Percentiles rank a stretch among this genome's conserved stretches.
Evolutionary conservation across 2,113 vertebrate species (phyloP).

Genomic region (Tachysurus fulvidraco): DNA sequence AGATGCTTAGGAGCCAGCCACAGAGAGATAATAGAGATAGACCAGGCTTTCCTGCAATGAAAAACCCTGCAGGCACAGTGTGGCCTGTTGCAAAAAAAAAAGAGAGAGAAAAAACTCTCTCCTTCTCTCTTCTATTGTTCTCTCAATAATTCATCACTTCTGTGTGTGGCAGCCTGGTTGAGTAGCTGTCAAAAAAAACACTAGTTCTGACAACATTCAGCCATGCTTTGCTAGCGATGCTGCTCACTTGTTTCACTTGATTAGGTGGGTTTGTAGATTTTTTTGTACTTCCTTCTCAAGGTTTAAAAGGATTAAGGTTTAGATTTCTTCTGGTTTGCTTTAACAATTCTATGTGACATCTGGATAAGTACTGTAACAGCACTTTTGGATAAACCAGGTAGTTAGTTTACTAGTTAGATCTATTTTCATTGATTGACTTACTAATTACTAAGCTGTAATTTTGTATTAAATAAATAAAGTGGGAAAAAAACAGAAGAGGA

Average conservation of each 20-base stretch:
- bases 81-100: neutral
- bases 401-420: neutral
- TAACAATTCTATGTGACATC: neutral
- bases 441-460: neutral
- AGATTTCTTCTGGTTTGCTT: neutral
- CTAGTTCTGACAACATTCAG: constrained; percentile 13
- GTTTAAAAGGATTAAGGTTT: neutral
- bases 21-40: constrained; percentile 5
- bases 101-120: neutral
- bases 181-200: neutral
- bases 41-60: neutral
- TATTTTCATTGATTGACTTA: neutral
- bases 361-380: neutral
- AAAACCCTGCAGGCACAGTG: neutral
- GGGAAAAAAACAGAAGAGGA: too few species aligned
- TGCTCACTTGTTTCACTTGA: neutral
- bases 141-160: constrained; percentile 48
- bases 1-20: neutral
- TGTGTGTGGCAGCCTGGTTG: constrained; percentile 8
- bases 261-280: neutral
- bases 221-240: neutral
- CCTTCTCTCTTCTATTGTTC: neutral
- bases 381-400: neutral
- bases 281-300: neutral
- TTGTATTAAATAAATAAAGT: too few species aligned